Base-by-base conservation (phyloP, 53 echinoderm and acorn worm species). In the Holothuria scabra region DNA sequence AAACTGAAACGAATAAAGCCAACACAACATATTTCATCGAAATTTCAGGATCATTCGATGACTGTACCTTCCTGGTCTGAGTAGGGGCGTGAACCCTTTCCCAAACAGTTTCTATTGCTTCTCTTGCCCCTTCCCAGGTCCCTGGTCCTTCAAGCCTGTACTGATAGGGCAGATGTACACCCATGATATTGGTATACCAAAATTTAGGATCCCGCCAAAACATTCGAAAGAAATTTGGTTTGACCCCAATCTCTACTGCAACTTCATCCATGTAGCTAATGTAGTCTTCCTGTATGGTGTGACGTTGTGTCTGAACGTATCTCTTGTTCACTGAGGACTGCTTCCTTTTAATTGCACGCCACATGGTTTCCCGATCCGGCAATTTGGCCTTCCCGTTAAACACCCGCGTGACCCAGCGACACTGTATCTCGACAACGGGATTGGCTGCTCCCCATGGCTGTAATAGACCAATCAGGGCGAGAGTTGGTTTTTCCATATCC, bases 391-490 rank as follows among this genome's bases (percentile, higher is more conserved):
- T 66, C 8, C 91, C 92, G 26, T 93, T 93, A 84, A 96, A 90
- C 21, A 93, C 88, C 32, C 91, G 46, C 2, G 96, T 62, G n/a
- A 90, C 91, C 96, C 96, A 96, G 29, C 96, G 89, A 14, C 87
- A 84, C 58, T 96, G 96, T 33, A 93, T 71, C 66, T 93, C 93
- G 21, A 84, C 49, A 34, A 82, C 48, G 2, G 89, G 88, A 12
- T 82, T 84, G 38, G 86, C 60, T 5, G 91, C 57, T 5, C 91
- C 91, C 23, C 83, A 44, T 5, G 91, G 89, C 22, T 86, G 83
- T 11, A 91, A 20, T 18, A 89, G 72, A 9, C 93, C 93, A 46
- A 84, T 58, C 13, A 93, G 72, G 9, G 93, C 90, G 52, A 93
- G 28, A 2, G 93, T 93, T 31, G 69, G 86, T 59, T 85, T 88